phyloP scores from a whole-genome alignment of 2,797 vertebrate species.

The Thalassophryne amazonica region DNA sequence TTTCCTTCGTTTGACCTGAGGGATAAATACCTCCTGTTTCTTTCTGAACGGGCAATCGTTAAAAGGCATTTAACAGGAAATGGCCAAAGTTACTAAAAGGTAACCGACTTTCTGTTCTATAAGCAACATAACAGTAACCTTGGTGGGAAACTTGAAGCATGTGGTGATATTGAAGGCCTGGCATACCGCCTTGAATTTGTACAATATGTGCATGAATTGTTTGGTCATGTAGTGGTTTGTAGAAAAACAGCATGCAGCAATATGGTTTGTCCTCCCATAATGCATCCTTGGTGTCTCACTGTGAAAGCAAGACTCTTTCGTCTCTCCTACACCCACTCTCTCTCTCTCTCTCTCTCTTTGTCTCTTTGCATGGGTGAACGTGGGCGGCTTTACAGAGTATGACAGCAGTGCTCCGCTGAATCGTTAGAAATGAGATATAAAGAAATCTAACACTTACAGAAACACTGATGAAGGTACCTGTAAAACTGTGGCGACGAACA shows the following conservation, averaged over 20 bases:
- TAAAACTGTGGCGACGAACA: neutral
- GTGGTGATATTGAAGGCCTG: no score
- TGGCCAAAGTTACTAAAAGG: constrained; percentile 10
- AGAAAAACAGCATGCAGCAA: constrained; percentile 62
- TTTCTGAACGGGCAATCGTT: constrained; percentile 13
- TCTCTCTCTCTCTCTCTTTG: constrained; percentile 25
- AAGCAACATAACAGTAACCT: constrained; percentile 12
- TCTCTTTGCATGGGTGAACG: constrained; percentile 65
- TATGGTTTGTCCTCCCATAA: constrained; percentile 64
- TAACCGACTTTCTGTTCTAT: constrained; percentile 18
- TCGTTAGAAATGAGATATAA: constrained; percentile 67
- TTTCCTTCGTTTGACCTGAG: constrained; percentile 38
- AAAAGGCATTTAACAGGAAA: constrained; percentile 35
- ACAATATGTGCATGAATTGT: constrained; percentile 47
- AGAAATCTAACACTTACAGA: constrained; percentile 58
- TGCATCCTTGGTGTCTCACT: constrained; percentile 54
- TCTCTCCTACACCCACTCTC: constrained; percentile 59
- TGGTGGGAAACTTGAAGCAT: no score
- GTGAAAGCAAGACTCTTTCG: constrained; percentile 68
- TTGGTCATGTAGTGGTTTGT: constrained; percentile 60
- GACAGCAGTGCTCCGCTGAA: constrained; percentile 71
- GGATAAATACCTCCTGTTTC: constrained; percentile 46
- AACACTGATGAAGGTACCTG: constrained; percentile 46
- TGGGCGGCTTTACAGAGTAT: constrained; percentile 73
- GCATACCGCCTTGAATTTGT: constrained; percentile 31